Evolutionary conservation across 2,797 vertebrate genomes (phyloP).

Genomic region (Danio kyathit): DNA sequence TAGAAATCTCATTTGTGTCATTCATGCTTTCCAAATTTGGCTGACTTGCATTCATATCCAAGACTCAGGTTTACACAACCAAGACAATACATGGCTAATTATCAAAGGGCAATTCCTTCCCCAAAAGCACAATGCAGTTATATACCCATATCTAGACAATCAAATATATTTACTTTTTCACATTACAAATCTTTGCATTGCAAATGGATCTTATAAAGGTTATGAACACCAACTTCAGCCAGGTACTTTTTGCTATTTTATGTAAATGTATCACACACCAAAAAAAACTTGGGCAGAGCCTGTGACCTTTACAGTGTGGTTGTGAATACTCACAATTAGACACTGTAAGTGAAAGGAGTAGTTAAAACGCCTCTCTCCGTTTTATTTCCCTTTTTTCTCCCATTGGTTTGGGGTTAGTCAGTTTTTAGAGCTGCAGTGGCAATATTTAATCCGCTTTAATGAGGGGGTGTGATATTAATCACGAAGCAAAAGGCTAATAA

Average conservation of each 20-base stretch:
- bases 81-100: conserved; percentile 23
- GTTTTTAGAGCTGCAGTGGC: conserved; percentile 44
- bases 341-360: neutral
- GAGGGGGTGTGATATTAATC: conserved; percentile 58
- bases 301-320: conserved; percentile 23
- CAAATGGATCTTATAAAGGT: conserved; percentile 11
- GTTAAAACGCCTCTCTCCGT: conserved; percentile 14
- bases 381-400: neutral
- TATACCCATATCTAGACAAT: conserved; percentile 15
- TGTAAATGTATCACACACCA: conserved; percentile 23
- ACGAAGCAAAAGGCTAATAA: conserved; percentile 58
- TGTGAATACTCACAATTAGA: conserved; percentile 9
- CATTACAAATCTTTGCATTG: conserved; percentile 14
- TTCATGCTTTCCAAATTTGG: conserved; percentile 54
- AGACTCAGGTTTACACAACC: conserved; percentile 36
- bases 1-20: conserved; percentile 58
- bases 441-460: conserved; percentile 56
- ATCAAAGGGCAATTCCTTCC: conserved; percentile 39
- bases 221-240: conserved; percentile 3
- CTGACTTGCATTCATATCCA: conserved; percentile 9
- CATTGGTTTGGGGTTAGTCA: conserved; percentile 27
- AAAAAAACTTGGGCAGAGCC: conserved; percentile 12
- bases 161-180: conserved; percentile 10
- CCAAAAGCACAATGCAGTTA: conserved; percentile 27
- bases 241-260: conserved; percentile 16